Evolutionary conservation across 92 coral and sea anemone species (phyloP).

Genomic region (Zoanthus sociatus): DNA sequence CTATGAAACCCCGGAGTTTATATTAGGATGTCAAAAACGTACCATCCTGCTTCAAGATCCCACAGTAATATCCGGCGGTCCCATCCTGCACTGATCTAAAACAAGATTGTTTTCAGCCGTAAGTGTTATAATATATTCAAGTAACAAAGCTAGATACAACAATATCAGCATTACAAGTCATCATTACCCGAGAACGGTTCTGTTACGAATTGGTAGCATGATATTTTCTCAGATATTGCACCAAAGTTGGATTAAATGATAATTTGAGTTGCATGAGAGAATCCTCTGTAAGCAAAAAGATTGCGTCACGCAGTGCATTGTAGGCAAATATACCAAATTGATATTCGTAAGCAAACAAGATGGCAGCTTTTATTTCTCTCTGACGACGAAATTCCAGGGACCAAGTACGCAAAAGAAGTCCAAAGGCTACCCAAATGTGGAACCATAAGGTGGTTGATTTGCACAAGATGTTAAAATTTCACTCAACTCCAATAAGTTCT

Average conservation of each 20-base stretch:
- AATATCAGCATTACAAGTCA: no score
- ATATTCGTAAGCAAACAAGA: constrained; percentile 17
- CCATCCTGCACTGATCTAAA: constrained; percentile 97
- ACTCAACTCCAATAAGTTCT: no score
- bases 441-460: no score
- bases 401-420: constrained; percentile 14
- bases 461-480: no score
- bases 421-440: not conserved
- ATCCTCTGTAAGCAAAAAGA: no score
- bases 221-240: no score
- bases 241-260: no score
- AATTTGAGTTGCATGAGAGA: no score
- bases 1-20: no score
- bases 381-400: constrained; percentile 45
- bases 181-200: no score
- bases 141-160: not conserved
- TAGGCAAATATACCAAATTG: not conserved
- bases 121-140: not conserved
- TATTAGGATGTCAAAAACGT: not conserved
- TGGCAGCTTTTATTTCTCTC: constrained; percentile 18
- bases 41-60: constrained; percentile 94
- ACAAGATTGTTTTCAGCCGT: not conserved
- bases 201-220: no score
- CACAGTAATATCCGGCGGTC: constrained; percentile 92
- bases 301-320: not conserved